Base-by-base conservation (phyloP, 2,797 vertebrate genomes). In the Paedocypris micromegethes region DNA sequence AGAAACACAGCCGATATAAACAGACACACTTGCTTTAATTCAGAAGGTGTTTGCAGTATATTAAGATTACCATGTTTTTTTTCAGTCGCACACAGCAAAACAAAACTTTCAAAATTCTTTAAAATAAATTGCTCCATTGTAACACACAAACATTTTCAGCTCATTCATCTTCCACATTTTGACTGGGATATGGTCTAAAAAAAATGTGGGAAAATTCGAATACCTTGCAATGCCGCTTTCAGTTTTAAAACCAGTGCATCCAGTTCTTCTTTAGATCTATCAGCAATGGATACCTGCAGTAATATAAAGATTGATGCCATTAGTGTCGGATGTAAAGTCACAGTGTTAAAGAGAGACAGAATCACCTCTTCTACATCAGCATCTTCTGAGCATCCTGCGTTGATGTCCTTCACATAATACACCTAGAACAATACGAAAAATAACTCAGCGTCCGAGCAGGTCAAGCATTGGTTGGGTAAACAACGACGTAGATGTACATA, bases 391-490 rank as follows among this genome's bases (percentile, higher is more conserved):
- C 85, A 81, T 71, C 95, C 95, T 53, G 92, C 89, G 57, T 98
- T 98, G 66, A 95, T 87, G 82, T 97, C 89, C 78, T 92, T 80
- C 72, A 92, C 87, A 81, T 91, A 96, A 80, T 93, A 99, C 57
- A 91, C 88, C 96, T 98, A 43, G 48, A 39, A 60, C n/a, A 66
- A 73, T 23, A 4, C 9, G 63, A 37, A 66, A 5, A 60, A 6
- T 44, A 39, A 6, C 9, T 40, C 4, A 66, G 41, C 23, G 23
- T 23, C 23, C 23, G 6, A 3, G 38, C n/a, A 38, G 4, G 23
- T 56, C 8, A 55, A 8, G 9, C 38, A 46, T 2, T 9, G 40
- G 48, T 37, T 39, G n/a, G 5, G 6, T 37, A 51, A 8, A 4
- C 4, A 0, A 5, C 23, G 9, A 51, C n/a, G 9, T 40, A 55